Conservation (phyloP, 2,797 vertebrate species). For the Acanthis flammea region DNA sequence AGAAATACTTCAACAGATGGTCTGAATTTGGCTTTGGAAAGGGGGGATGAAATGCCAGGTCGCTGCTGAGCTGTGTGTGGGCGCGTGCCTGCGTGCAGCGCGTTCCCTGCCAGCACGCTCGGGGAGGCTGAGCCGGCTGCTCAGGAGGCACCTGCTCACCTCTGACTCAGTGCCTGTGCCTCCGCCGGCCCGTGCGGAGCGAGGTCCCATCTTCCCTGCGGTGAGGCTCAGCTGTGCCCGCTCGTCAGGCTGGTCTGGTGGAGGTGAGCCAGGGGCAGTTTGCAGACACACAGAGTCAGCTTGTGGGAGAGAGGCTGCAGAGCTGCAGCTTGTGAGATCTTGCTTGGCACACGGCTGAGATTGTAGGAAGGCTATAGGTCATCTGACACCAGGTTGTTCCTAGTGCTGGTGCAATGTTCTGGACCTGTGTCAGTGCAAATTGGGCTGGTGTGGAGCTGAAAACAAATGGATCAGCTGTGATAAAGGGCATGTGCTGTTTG, state of each 20-base stretch:
- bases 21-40: conserved; percentile 20
- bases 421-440: neutral
- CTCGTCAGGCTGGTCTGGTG: neutral
- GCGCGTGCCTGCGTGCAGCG: neutral
- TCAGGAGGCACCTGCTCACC: accelerated
- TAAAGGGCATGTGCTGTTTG: neutral
- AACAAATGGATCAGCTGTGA: neutral
- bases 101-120: neutral
- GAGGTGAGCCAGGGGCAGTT: neutral
- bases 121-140: neutral
- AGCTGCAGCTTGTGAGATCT: neutral
- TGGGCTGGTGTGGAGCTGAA: neutral
- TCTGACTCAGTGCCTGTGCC: neutral
- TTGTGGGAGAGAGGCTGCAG: neutral
- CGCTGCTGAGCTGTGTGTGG: neutral
- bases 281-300: accelerated
- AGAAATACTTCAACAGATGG: conserved; percentile 57
- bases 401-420: accelerated
- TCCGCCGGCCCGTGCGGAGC: neutral
- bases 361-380: accelerated
- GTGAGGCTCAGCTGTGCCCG: accelerated
- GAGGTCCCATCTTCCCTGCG: neutral
- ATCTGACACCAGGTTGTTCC: neutral
- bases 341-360: neutral
- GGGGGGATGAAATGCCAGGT: neutral